Base-by-base conservation (phyloP, 2,888 invertebrate species). In the Dryobotodes eremita region DNA sequence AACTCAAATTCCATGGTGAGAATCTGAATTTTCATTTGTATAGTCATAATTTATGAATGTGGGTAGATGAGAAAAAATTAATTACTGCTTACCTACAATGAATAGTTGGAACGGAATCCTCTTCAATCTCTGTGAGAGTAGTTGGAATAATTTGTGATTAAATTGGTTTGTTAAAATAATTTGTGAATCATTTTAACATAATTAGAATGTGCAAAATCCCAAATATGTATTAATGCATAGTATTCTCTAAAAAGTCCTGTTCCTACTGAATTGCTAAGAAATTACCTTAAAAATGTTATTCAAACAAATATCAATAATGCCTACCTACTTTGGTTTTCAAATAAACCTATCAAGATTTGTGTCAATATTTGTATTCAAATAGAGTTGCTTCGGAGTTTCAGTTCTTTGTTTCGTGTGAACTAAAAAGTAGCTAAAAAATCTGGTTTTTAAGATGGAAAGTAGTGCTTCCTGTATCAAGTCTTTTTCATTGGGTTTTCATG, bases 1-100 rank as follows among this genome's bases (percentile, higher is more conserved):
- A 96, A 96, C 91, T 95, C 97, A 92, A 97, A 96, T 95, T 95
- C 97, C 88, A 97, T 97, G 96, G 97, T 97, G 86, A 94, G 94
- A 87, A 53, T 59, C 69, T 15, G 10, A 70, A 65, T 66, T 76
- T 80, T 48, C 7, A 55, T 59, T 42, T 70, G 1, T 50, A 17
- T 71, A 26, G 42, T 48, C 17, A 57, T 69, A 23, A 17, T 77
- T 66, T 10, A 26, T 48, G 17, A 66, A 62, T 71, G 83, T n/a
- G 55, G 83, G 83, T 83, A 72, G n/a, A 20, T 11, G 0, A 15
- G 20, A 48, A 31, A 46, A 73, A 79, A 64, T 23, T 10, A 8
- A 70, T 57, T 42, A 31, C 36, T n/a, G 17, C 15, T 62, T 48
- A 79, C 71, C 62, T 31, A 31, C 79, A 71, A 50, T 53, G 17